Evolutionary conservation across 2,888 invertebrate species (phyloP), one percentile per base, ranked within the genome.

Genomic region (Drosophila ezoana): DNA sequence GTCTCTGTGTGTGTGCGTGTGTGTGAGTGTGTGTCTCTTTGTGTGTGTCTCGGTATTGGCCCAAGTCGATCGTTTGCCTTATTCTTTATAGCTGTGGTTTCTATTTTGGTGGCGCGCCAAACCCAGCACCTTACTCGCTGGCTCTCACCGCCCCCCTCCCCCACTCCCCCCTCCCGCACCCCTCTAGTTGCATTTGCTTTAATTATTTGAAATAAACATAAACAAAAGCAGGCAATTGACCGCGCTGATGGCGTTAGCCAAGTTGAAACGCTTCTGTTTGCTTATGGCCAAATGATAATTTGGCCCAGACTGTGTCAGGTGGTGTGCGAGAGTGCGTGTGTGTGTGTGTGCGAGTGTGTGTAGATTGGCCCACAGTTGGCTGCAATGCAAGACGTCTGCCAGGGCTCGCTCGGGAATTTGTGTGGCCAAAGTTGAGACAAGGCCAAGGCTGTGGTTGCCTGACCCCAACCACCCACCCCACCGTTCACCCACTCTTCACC

Each of bases 181-280:
- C n/a, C n/a, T n/a, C n/a, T n/a, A n/a, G 38, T 14, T 45, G 60
- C 47, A 72, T 72, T 51, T 73, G 62, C 59, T 76, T 79, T 79
- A 79, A 79, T 79, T 73, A 73, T 73, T 73, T 67, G 40, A 73
- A 79, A 76, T 76, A 76, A 51, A 48, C 73, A 79, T 79, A 79
- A 79, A 79, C 78, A 79, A 79, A 57, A 47, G 53, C 78, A 33
- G 48, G 40, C 73, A 63, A 79, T 72, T 66, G 61, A 66, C 59
- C 64, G 56, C 51, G n/a, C 48, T 60, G 41, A 18, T 44, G 43
- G 63, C 45, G 63, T 49, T 52, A 40, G 63, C 40, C 44, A 18
- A 45, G 58, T 37, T 56, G 35, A 59, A 18, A 18, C 41, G 41
- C 61, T 61, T 52, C 60, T 66, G 61, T 62, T 58, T 66, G 61